Evolutionary conservation across 1,140 invertebrate species (phyloP).

Genomic region (Subanguina moxae): DNA sequence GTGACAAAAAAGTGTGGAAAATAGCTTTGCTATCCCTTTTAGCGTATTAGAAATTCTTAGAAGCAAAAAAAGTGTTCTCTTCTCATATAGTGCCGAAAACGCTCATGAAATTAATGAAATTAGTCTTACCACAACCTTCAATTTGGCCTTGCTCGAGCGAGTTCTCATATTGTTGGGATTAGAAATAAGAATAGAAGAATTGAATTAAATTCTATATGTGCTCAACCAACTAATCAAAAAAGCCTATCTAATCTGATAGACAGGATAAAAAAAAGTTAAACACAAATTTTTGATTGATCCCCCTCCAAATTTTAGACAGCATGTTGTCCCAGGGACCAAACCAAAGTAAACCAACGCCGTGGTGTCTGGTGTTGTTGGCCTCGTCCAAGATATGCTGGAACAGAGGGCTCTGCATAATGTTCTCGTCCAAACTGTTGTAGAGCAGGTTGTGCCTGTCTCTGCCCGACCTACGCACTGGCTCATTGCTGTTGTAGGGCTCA

Average conservation of each 20-base stretch:
- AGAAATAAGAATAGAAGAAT: background rate
- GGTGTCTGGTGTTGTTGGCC: background rate
- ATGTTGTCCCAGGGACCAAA: no score
- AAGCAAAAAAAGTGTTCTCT: no score
- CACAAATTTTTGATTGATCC: background rate
- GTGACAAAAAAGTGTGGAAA: no score
- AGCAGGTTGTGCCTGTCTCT: slow-evolving; percentile 14
- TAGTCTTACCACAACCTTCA: no score
- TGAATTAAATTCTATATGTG: background rate
- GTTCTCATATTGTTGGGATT: background rate
- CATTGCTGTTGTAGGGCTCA: no score
- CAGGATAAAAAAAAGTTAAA: background rate
- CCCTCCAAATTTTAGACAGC: background rate
- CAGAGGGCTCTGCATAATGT: slow-evolving; percentile 4
- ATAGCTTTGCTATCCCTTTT: no score
- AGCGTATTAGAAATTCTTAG: no score
- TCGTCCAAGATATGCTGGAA: slow-evolving; percentile 2
- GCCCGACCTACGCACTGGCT: slow-evolving; percentile 9
- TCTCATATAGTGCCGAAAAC: no score
- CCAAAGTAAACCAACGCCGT: background rate
- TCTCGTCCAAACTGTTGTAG: slow-evolving; percentile 17
- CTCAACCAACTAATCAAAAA: background rate
- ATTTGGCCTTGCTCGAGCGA: no score
- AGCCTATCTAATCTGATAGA: background rate
- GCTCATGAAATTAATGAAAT: no score